Base-by-base conservation (phyloP, 1,140 invertebrate genomes). In the Zeugodacus cucurbitae region DNA sequence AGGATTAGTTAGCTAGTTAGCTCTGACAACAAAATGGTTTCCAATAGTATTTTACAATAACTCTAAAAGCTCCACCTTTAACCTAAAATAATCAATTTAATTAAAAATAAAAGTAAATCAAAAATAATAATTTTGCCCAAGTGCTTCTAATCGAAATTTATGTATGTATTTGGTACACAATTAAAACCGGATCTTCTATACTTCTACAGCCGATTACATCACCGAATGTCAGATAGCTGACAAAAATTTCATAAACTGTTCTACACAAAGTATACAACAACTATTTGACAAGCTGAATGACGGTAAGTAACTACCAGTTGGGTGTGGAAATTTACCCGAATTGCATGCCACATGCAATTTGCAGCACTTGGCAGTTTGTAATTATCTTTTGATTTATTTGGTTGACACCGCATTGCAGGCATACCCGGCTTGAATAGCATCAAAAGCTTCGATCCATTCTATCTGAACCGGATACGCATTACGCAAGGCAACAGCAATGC, bases 401-500 rank as follows among this genome's bases (percentile, higher is more conserved):
- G 17, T n/a, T 58, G 17, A 62, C n/a, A 11, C 62, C 34, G 6
- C 20, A 37, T 44, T 64, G 20, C 57, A 93, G 92, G 93, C 57
- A 92, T 93, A 59, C 91, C 93, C 62, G 92, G 93, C n/a, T 89
- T 93, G 86, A 90, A 94, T 91, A 89, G 90, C 34, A 93, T 96
- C 86, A 93, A 94, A 37, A 94, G 95, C 88, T 93, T 96, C 89
- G 96, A 96, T 93, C 96, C 96, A n/a, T 92, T 96, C 86, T 94
- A 95, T 88, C 94, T 96, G 64, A 95, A 94, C 20, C 94, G 95
- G 92, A 95, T 96, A 89, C 93, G 95, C 90, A 96, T 96, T 89
- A 91, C 96, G 34, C 95, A 96, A 94, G 95, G 95, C 58, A 95
- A 95, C 82, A 92, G 91, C 87, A 95, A 96, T 64, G 95, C 96